Percentiles rank a stretch among this genome's conserved stretches.
Conservation (phyloP, 53 echinoderm and acorn worm species). For the Patiria pectinifera region DNA sequence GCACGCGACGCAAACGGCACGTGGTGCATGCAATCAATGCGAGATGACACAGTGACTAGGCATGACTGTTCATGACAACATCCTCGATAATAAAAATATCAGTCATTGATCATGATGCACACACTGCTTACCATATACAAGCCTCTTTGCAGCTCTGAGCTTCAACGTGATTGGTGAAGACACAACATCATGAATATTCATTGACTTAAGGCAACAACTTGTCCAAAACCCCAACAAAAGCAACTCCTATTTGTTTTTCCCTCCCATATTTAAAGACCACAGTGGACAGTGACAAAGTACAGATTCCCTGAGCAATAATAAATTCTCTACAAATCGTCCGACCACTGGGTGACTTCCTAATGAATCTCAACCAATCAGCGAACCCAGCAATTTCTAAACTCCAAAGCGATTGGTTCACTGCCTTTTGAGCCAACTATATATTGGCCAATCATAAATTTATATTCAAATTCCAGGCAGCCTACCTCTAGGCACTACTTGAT, state of each 20-base stretch:
- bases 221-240: background rate
- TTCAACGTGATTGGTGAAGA: background rate
- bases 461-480: background rate
- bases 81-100: no score
- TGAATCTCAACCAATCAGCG: background rate
- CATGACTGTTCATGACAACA: no score
- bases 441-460: background rate
- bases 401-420: background rate
- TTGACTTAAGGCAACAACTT: background rate
- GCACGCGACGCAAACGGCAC: no score
- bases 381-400: background rate
- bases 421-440: background rate
- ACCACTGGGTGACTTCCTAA: background rate
- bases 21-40: no score
- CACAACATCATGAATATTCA: background rate
- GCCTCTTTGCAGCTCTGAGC: background rate
- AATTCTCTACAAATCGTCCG: background rate
- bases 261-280: background rate
- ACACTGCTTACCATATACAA: background rate
- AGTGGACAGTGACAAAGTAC: background rate
- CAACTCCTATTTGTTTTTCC: background rate
- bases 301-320: conserved; percentile 41
- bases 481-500: background rate
- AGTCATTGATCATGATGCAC: no score
- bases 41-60: no score